phyloP scores from a whole-genome alignment of 2,797 vertebrate species.

The Aplochiton taeniatus region DNA sequence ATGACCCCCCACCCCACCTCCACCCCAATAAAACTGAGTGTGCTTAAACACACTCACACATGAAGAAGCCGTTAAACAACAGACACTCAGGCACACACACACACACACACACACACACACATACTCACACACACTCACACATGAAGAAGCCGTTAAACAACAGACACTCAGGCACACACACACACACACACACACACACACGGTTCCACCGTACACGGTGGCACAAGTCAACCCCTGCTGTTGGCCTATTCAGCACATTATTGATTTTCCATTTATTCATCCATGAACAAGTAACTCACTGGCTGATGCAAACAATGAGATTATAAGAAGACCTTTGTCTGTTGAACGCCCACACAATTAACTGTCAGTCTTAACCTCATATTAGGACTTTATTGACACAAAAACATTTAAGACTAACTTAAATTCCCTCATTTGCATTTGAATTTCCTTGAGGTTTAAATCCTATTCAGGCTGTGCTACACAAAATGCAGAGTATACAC shows the following conservation, averaged over 20 bases:
- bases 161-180: constrained; percentile 8
- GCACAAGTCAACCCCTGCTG: constrained; percentile 18
- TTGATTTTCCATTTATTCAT: constrained; percentile 59
- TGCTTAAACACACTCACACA: constrained; percentile 2
- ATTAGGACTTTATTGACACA: too few relatives aligned
- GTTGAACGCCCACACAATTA: too few relatives aligned
- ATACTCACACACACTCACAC: not conserved
- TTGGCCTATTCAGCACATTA: constrained; percentile 27
- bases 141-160: constrained; percentile 9
- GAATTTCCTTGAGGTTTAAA: too few relatives aligned
- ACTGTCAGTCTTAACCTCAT: too few relatives aligned
- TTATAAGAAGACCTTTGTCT: not conserved
- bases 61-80: constrained; percentile 11
- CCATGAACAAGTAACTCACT: constrained; percentile 37
- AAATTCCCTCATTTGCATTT: too few relatives aligned
- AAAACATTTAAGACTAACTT: too few relatives aligned
- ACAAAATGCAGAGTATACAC: too few relatives aligned
- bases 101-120: constrained; percentile 10
- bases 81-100: constrained; percentile 4
- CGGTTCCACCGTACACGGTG: not conserved
- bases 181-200: constrained; percentile 7
- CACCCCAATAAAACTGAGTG: too few relatives aligned
- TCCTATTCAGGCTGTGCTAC: too few relatives aligned
- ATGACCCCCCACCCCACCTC: not conserved
- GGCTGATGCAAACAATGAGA: constrained; percentile 24